Conservation (phyloP, 35 echinoderm and acorn worm species). For the Lytechinus variegatus region DNA sequence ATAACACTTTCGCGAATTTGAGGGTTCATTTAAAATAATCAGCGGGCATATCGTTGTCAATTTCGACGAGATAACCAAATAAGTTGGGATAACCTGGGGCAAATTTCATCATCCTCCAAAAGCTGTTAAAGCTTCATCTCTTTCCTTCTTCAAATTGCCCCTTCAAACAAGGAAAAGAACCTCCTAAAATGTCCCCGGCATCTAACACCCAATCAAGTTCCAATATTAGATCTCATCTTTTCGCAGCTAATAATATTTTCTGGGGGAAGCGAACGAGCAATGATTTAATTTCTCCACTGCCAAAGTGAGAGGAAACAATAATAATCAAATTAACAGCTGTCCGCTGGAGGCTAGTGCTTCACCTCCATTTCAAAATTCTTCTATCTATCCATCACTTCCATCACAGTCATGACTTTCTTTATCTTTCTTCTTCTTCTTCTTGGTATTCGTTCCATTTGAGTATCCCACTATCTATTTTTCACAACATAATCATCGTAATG, state of each 20-base stretch:
- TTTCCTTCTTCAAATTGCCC: constrained; percentile 29
- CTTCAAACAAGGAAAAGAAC: constrained; percentile 45
- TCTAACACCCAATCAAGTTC: constrained; percentile 40
- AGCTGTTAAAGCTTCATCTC: constrained; percentile 33
- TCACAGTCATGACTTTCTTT: background rate
- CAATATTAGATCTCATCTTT: constrained; percentile 55
- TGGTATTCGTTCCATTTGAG: background rate
- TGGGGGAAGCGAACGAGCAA: constrained; percentile 46
- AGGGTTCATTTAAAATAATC: constrained; percentile 22
- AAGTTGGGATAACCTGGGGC: constrained; percentile 21
- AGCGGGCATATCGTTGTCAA: constrained; percentile 6
- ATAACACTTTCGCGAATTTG: background rate
- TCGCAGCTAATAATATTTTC: constrained; percentile 56
- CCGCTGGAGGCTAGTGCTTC: constrained; percentile 47
- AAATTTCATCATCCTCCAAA: constrained; percentile 34
- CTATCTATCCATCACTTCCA: background rate
- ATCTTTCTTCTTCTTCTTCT: background rate
- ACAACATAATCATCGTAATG: no score
- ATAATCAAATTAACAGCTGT: constrained; percentile 59
- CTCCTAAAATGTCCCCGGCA: constrained; percentile 29
- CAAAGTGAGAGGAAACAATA: constrained; percentile 56
- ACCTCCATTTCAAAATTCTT: constrained; percentile 31
- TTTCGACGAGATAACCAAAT: constrained; percentile 29
- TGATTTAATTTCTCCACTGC: constrained; percentile 52
- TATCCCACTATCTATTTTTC: no score